A percentile compares a stretch with the other conserved stretches of the same genome.
Conservation (phyloP, 1,140 invertebrate genomes). For the Danaus melanippus region DNA sequence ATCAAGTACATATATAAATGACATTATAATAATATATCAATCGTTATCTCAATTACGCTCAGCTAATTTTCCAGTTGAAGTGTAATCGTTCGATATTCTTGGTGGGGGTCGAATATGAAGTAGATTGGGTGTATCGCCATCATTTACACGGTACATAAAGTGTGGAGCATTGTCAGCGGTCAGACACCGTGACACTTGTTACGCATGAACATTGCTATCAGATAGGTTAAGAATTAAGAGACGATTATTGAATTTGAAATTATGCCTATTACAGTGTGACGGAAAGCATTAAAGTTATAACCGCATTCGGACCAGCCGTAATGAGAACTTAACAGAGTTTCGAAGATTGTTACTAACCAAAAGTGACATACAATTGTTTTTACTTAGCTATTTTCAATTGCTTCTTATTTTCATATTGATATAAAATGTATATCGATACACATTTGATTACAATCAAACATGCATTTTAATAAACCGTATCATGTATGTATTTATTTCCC, state of each 20-base stretch:
- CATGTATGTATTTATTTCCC: constrained; percentile 18
- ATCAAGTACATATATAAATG: too few relatives aligned
- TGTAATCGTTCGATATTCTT: constrained; percentile 4
- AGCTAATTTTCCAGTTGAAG: constrained; percentile 4
- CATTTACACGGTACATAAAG: constrained; percentile 41
- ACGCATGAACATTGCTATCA: constrained; percentile 34
- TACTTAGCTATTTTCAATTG: too few relatives aligned
- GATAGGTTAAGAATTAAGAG: constrained; percentile 11
- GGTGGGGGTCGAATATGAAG: constrained; percentile 25
- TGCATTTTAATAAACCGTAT: constrained; percentile 15
- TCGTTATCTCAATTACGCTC: background rate
- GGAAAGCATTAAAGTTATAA: too few relatives aligned
- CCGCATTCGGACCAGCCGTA: too few relatives aligned
- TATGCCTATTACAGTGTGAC: too few relatives aligned
- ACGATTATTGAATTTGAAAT: too few relatives aligned
- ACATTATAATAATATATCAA: too few relatives aligned
- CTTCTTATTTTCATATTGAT: too few relatives aligned
- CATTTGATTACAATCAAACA: constrained; percentile 14
- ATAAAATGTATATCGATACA: constrained; percentile 7
- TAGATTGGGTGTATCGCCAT: constrained; percentile 22
- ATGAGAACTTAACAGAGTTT: too few relatives aligned
- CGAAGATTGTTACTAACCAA: too few relatives aligned
- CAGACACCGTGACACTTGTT: constrained; percentile 27
- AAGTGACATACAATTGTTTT: too few relatives aligned
- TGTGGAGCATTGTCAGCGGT: constrained; percentile 29